Base-by-base conservation (phyloP, 2,888 invertebrate genomes). In the Subacronicta megacephala region DNA sequence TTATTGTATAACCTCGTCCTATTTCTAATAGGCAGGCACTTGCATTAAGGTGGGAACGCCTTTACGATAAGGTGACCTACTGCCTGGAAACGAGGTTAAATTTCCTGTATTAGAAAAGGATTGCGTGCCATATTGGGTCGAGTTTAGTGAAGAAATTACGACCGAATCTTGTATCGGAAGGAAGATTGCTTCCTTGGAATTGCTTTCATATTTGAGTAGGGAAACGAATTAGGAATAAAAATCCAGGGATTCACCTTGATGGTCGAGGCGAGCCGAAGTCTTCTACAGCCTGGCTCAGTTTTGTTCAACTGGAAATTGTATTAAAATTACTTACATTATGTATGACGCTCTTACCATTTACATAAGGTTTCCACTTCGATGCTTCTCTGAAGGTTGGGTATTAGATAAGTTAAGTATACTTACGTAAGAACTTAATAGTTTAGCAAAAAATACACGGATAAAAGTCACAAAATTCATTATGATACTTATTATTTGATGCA, bases 1-100 rank as follows among this genome's bases (percentile, higher is more conserved):
- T 65, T 58, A 74, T 73, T 67, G 51, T 51, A 66, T 45, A 64
- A 47, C 54, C 42, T 35, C 38, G 61, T 54, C 56, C 60, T 35
- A 58, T 68, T 74, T 68, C 47, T 49, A 63, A 64, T 50, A 47
- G 59, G 42, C 64, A 47, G 59, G 42, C 64, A 50, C 15, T 71
- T 58, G 50, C 59, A 70, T 73, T 70, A 61, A 57, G 70, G 61
- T 36, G 18, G 42, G 57, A 59, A 53, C 61, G 38, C 65, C 55
- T 62, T 60, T 9, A 18, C 60, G 73, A 81, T 80, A 77, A 71
- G 67, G 57, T 57, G 75, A 75, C 78, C 80, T 51, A 72, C 59
- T 72, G 15, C 7, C 57, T 54, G 23, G 44, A 63, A 81, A 76
- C 51, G 66, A 63, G 77, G 74, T 64, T 77, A 72, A 70, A 72